phyloP scores from a whole-genome alignment of 23 tunicate species.

The Phallusia fumigata region DNA sequence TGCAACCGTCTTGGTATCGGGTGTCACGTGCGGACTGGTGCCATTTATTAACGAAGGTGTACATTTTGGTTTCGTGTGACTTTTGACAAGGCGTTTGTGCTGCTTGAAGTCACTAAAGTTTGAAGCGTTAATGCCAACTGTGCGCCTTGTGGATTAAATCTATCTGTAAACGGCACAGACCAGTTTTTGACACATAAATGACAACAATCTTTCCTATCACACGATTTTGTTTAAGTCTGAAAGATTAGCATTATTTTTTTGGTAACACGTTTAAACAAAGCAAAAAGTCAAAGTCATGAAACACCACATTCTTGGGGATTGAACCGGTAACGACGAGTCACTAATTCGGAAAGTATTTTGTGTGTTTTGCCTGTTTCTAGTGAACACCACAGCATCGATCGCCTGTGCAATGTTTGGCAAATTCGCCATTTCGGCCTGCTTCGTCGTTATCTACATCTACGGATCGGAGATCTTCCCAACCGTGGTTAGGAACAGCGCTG shows the following conservation, averaged over 20 bases:
- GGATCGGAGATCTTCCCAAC: slow-evolving; percentile 10
- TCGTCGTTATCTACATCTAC: slow-evolving; percentile 16
- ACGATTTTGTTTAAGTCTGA: too few species aligned
- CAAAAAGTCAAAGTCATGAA: too few species aligned
- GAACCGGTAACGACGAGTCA: too few species aligned
- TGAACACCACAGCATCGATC: slow-evolving; percentile 3
- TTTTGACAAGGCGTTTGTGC: neutral
- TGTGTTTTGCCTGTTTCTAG: neutral
- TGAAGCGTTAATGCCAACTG: neutral
- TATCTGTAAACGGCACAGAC: too few species aligned
- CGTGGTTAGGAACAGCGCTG: neutral
- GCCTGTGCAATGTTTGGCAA: slow-evolving; percentile 9
- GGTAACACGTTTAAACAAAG: too few species aligned
- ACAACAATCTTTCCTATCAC: too few species aligned
- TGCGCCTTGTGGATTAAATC: too few species aligned
- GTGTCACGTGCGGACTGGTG: slow-evolving; percentile 41
- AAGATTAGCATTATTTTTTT: too few species aligned
- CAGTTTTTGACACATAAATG: too few species aligned
- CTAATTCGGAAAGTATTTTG: too few species aligned
- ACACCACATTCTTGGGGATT: too few species aligned
- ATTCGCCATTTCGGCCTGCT: neutral
- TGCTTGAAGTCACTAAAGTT: neutral
- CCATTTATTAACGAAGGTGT: slow-evolving; percentile 37
- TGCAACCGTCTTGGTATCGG: slow-evolving; percentile 33
- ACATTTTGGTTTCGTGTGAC: neutral